Base-by-base conservation (phyloP, 1,140 invertebrate species). In the Leptonema lineaticorne region DNA sequence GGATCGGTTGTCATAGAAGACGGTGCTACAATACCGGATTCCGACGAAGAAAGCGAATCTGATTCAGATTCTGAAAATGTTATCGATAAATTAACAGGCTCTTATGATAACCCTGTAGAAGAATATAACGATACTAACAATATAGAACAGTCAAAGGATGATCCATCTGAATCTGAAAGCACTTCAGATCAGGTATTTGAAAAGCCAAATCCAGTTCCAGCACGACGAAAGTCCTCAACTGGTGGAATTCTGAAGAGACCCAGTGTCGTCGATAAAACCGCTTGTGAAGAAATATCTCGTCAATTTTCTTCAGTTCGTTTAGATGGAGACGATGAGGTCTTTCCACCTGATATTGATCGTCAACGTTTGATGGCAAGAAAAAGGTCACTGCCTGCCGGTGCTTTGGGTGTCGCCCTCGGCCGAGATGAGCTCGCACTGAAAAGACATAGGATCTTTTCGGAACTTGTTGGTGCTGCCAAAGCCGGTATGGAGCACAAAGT, bases 401-500 rank as follows among this genome's bases (percentile, higher is more conserved):
- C 27, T 53, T 33, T 65, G 58, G 84, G 86, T n/a, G 68, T 58
- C 14, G 85, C 86, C 60, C 85, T 90, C 18, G 90, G 89, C 46
- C 84, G 88, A 45, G 90, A 92, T 77, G 90, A 92, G 76, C 78
- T 92, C 70, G 90, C 90, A 66, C 78, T 92, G 68, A 82, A 89
- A 45, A 84, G 90, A 56, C 89, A 91, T 77, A 82, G 89, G 71
- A 89, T 91, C 76, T 91, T 92, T 77, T 89, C 89, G 45, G 90
- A 91, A 74, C 82, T 92, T 60, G 83, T 92, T 50, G 85, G 85
- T 68, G 89, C 89, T 69, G 85, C 89, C 27, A 85, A 88, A 76
- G 87, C 86, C 64, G 86, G 88, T 41, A 83, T 86, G n/a, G 88
- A 89, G 75, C 89, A 91, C 78, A 86, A 86, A 75, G 89, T 90